Percentiles rank a stretch among this genome's conserved stretches.
Conservation (phyloP, 2,113 vertebrate genomes). For the Catharus bicknelli region DNA sequence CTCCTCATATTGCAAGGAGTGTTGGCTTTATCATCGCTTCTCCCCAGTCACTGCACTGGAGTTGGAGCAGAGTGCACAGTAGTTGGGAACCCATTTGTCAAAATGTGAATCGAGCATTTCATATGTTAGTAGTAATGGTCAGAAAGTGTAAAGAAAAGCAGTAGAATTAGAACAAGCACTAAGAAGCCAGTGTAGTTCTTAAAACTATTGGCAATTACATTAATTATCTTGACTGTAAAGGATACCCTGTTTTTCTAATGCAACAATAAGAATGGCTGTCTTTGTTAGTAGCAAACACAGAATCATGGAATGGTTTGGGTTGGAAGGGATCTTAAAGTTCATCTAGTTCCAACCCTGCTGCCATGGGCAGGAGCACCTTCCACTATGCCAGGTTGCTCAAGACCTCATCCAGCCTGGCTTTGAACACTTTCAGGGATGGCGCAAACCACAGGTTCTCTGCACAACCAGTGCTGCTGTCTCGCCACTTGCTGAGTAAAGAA, state of each 20-base stretch:
- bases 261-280: background rate
- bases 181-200: background rate
- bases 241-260: background rate
- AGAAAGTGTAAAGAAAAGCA: background rate
- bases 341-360: background rate
- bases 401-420: background rate
- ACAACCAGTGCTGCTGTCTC: background rate
- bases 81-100: background rate
- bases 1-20: background rate
- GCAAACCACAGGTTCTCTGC: background rate
- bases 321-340: background rate
- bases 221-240: background rate
- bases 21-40: background rate
- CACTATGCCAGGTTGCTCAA: background rate
- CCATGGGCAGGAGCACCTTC: background rate
- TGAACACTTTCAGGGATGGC: background rate
- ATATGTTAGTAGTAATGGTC: background rate
- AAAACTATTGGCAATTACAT: background rate
- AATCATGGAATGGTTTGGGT: background rate
- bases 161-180: background rate
- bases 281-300: background rate
- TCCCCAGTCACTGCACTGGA: background rate
- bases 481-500: background rate
- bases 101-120: background rate
- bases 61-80: background rate